Evolutionary conservation across 1,140 invertebrate genomes (phyloP).

Genomic region (Drosophila elegans): DNA sequence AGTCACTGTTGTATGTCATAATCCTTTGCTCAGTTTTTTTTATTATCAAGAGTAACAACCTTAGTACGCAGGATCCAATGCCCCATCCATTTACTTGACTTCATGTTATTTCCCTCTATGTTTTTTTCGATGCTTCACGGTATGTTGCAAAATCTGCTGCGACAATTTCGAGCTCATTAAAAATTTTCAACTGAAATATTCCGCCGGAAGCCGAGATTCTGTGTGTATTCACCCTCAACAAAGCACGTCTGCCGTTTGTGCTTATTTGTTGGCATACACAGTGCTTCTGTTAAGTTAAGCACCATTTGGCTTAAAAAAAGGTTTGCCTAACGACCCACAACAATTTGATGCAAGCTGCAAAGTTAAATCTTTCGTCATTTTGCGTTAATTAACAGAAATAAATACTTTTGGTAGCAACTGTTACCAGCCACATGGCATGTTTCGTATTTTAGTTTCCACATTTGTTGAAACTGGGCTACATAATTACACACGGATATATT

Average conservation of each 20-base stretch:
- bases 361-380: neutral
- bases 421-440: slow-evolving; percentile 7
- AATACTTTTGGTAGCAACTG: slow-evolving; percentile 34
- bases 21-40: slow-evolving; percentile 25
- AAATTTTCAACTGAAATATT: slow-evolving; percentile 83
- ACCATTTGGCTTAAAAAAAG: slow-evolving; percentile 18
- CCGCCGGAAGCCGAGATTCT: slow-evolving; percentile 62
- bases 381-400: slow-evolving; percentile 1
- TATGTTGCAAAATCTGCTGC: slow-evolving; percentile 23
- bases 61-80: neutral
- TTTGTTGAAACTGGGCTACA: slow-evolving; percentile 71
- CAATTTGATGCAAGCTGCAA: neutral
- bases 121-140: slow-evolving; percentile 13
- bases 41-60: slow-evolving; percentile 21
- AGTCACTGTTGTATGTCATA: slow-evolving; percentile 5
- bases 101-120: slow-evolving; percentile 6
- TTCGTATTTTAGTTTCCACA: slow-evolving; percentile 68
- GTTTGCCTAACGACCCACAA: neutral
- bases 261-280: slow-evolving; percentile 49
- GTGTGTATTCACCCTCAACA: slow-evolving; percentile 28
- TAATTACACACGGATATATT: slow-evolving; percentile 70
- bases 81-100: slow-evolving; percentile 20
- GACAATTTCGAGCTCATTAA: slow-evolving; percentile 76
- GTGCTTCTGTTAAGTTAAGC: slow-evolving; percentile 22
- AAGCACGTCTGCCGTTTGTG: slow-evolving; percentile 32